A percentile compares a stretch with the other conserved stretches of the same genome.
These are phyloP conservation scores for Bubo bubo DNA, from an alignment of 2,113 vertebrate species.

Conservation along the genomic window DNA sequence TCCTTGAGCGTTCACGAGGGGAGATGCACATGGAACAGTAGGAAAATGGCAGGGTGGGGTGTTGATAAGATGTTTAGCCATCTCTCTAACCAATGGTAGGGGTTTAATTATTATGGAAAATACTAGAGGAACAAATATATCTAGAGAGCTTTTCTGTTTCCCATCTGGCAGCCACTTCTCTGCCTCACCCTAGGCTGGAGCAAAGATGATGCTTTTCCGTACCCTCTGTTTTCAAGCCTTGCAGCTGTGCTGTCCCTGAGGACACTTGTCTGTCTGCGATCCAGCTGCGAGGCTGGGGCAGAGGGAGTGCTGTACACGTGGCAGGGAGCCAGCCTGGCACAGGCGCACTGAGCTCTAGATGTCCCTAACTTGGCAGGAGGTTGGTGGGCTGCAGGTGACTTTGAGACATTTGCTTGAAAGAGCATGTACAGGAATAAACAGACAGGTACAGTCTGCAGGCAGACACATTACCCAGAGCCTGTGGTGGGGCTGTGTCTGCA, in stretches of 20 bases:
- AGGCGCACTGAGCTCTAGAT: not conserved
- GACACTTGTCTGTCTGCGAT: not conserved
- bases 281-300: not conserved
- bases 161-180: not conserved
- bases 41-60: not conserved
- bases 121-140: not conserved
- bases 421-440: accelerated
- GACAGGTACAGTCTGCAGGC: not conserved
- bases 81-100: not conserved
- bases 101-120: not conserved
- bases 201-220: not conserved
- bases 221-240: not conserved
- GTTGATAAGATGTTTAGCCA: not conserved
- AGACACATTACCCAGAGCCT: not conserved
- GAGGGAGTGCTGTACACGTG: not conserved
- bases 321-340: not conserved
- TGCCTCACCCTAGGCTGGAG: not conserved
- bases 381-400: not conserved
- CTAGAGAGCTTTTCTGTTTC: not conserved
- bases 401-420: not conserved
- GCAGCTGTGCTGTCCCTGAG: not conserved
- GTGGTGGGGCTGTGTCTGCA: not conserved
- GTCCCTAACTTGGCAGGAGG: not conserved
- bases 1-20: accelerated
- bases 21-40: not conserved